phyloP scores from a whole-genome alignment of 2,888 invertebrate species.

The Branchellion lobata region DNA sequence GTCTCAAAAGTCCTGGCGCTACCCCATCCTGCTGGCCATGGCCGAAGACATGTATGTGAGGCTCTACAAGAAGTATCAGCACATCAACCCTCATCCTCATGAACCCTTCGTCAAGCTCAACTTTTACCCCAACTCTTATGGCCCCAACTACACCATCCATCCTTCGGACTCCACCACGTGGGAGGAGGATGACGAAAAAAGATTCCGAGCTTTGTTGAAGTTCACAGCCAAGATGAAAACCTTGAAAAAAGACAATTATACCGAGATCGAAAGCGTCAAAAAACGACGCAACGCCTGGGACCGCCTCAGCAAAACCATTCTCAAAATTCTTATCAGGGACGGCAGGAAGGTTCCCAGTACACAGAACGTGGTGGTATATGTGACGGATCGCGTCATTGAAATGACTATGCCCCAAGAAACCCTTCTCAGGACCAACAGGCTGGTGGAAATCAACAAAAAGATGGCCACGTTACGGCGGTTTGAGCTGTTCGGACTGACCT shows the following conservation, averaged over 20 bases:
- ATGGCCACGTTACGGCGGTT: not conserved
- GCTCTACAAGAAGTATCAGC: not conserved
- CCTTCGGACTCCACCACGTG: not conserved
- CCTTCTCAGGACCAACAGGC: not conserved
- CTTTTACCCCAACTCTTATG: conserved; percentile 7
- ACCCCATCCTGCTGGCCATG: conserved; percentile 10
- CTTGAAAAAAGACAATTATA: not conserved
- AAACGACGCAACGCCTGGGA: conserved; percentile 22
- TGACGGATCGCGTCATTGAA: conserved; percentile 21
- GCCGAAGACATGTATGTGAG: conserved; percentile 32
- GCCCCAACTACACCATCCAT: not conserved
- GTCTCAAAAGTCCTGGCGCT: conserved; percentile 36
- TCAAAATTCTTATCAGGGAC: not conserved
- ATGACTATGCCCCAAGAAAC: not conserved
- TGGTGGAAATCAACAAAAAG: conserved; percentile 17
- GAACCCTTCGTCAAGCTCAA: conserved; percentile 3
- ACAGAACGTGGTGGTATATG: conserved; percentile 26
- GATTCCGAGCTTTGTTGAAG: not conserved
- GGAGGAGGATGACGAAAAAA: not conserved
- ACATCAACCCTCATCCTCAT: not conserved
- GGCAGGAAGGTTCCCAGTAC: not conserved
- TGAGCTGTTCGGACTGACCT: not conserved
- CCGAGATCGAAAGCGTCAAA: not conserved
- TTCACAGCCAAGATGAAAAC: not conserved
- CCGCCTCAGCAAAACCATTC: not conserved